Evolutionary conservation across 2,113 vertebrate genomes (phyloP), one percentile per base, ranked within the genome.

Genomic region (Oryzias curvinotus): DNA sequence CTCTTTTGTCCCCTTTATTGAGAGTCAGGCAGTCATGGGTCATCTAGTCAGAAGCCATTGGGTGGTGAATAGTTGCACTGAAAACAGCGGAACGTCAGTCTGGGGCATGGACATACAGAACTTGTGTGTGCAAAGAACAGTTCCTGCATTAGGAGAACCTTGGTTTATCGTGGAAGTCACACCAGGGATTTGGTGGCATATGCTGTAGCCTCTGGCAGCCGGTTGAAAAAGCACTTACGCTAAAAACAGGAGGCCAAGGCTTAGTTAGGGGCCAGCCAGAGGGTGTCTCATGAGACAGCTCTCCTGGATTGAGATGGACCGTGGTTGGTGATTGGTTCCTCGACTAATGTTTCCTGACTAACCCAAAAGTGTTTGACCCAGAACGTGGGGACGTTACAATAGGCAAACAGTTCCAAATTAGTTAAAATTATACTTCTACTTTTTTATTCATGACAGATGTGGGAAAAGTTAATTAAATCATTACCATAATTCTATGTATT

Each of bases 191-290:
- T 86, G 57, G 87, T 92, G 88, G 86, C 90, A 82, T 91, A 88
- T 90, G 91, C 88, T 84, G 85, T 80, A 90, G 87, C 91, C 90
- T 87, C 87, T 86, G 89, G 92, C 92, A 89, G 72, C 82, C 85
- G 75, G 68, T 81, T 90, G 91, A 91, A 90, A 90, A 87, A 92
- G 90, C 92, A 93, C 91, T 94, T 93, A 88, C 71, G 43, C 55
- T 58, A 91, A 89, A 91, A 88, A 85, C 47, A 77, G 80, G 83
- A 78, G 88, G 86, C 81, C 85, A 86, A 84, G 74, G 87, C 63
- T 77, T 81, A 87, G 82, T 89, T 87, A 77, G 84, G 79, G 86
- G 87, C 64, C 85, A 82, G 87, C 88, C 83, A 77, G 77, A 82
- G 91, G 89, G 87, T 82, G 80, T 83, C 84, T 92, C 91, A 90